phyloP scores from a whole-genome alignment of 2,113 vertebrate species.

The Calidris pygmaea region DNA sequence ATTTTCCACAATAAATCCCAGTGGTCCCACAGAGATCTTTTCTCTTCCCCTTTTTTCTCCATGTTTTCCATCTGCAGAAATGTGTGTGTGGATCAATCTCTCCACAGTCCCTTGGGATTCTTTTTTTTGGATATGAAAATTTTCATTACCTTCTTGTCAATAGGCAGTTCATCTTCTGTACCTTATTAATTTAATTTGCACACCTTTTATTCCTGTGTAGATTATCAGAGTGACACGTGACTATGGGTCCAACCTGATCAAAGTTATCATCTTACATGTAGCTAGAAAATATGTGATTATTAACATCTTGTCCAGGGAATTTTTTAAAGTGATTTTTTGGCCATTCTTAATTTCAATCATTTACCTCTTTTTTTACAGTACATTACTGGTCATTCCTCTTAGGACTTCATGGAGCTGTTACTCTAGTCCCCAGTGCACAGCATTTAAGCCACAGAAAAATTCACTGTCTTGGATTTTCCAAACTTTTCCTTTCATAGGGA shows the following conservation, averaged over 20 bases:
- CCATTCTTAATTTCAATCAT: neutral
- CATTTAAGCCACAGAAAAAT: neutral
- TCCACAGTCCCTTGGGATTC: accelerated
- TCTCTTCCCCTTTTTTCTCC: neutral
- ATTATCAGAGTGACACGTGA: neutral
- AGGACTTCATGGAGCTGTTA: neutral
- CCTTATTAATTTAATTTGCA: neutral
- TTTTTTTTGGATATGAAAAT: neutral
- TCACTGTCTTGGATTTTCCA: neutral
- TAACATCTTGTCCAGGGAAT: neutral
- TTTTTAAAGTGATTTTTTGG: neutral
- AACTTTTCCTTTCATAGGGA: neutral
- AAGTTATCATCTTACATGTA: neutral
- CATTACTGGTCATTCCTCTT: neutral
- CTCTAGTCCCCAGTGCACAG: neutral
- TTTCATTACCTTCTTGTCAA: neutral
- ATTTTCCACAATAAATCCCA: neutral
- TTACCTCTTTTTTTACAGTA: neutral
- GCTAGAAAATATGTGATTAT: neutral
- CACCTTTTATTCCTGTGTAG: neutral
- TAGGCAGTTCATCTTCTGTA: neutral
- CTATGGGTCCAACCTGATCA: neutral
- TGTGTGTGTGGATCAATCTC: neutral
- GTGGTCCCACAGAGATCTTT: neutral
- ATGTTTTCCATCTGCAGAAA: neutral